Evolutionary conservation across 2,888 invertebrate genomes (phyloP), one percentile per base, ranked within the genome.

Genomic region (Desoria tigrina): DNA sequence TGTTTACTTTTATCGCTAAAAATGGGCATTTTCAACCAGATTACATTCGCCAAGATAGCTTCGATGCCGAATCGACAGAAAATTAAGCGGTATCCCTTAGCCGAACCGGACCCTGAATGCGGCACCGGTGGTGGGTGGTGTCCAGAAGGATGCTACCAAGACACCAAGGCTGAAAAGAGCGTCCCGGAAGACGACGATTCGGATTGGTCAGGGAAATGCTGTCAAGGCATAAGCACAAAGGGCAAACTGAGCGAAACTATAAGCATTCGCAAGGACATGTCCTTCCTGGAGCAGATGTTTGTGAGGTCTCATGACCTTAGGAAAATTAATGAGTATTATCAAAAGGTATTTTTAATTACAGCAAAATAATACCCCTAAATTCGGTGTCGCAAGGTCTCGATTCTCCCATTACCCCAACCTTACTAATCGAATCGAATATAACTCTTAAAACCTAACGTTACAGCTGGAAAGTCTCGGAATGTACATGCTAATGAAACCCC

Each of bases 11-110:
- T 9, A 39, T 16, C 39, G 9, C 9, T 39, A 39, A 39, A 9
- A 9, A 11, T 49, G 18, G 3, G 7, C 39, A 28, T 56, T 64
- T 14, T 54, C 9, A 11, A 32, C 6, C 27, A 72, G 65, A 68
- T 75, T 1, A 75, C 75, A 37, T 72, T 75, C 64, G 70, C 67
- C 1, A 71, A 75, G 65, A 71, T 71, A 28, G 75, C 74, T n/a
- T 69, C 74, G 0, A 68, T 73, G 37, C 73, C 75, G 4, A 42
- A 62, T 21, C 57, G 71, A 42, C 59, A 69, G 16, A 26, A 11
- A 28, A 42, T 26, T 21, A 37, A 21, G 14, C 14, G 42, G 59
- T 45, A 18, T 45, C 45, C 45, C 21, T 45, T 45, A 6, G 9
- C 45, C n/a, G 45, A 32, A 14, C 59, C 59, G 1, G 23, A 18